phyloP scores from a whole-genome alignment of 1,140 invertebrate species.

The Nasonia giraulti region DNA sequence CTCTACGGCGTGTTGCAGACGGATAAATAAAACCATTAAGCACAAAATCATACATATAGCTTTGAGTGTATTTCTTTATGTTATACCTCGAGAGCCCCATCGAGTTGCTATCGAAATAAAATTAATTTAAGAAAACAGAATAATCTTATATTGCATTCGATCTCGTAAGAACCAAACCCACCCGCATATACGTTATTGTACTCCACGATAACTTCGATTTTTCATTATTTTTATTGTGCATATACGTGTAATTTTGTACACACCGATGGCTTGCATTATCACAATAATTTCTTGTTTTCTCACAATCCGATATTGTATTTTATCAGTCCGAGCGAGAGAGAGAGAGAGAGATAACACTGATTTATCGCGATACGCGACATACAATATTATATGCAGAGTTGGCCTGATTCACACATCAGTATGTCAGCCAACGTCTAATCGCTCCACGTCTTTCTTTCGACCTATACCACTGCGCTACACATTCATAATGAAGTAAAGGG shows the following conservation, averaged over 20 bases:
- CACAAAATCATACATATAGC: not conserved
- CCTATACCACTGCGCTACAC: too few relatives aligned
- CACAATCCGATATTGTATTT: not conserved
- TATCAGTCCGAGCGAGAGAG: not conserved
- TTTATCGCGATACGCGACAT: slow-evolving; percentile 10
- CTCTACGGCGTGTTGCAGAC: slow-evolving; percentile 18
- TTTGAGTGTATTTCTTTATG: not conserved
- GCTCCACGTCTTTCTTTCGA: too few relatives aligned
- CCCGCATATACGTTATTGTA: not conserved
- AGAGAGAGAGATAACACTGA: not conserved
- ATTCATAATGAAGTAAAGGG: too few relatives aligned
- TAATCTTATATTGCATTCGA: too few relatives aligned
- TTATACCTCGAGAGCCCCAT: not conserved
- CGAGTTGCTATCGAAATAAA: too few relatives aligned
- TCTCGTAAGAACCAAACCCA: too few relatives aligned
- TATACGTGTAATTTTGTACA: not conserved
- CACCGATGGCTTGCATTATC: not conserved
- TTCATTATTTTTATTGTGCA: not conserved
- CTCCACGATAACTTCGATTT: not conserved
- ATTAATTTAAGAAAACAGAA: too few relatives aligned
- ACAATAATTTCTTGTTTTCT: not conserved
- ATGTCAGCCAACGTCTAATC: too few relatives aligned
- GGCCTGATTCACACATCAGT: not conserved
- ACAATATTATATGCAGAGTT: not conserved
- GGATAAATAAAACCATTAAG: slow-evolving; percentile 43